These are phyloP conservation scores for Tringa solitaria DNA, from an alignment of 2,113 vertebrate species.

Conservation along the genomic window DNA sequence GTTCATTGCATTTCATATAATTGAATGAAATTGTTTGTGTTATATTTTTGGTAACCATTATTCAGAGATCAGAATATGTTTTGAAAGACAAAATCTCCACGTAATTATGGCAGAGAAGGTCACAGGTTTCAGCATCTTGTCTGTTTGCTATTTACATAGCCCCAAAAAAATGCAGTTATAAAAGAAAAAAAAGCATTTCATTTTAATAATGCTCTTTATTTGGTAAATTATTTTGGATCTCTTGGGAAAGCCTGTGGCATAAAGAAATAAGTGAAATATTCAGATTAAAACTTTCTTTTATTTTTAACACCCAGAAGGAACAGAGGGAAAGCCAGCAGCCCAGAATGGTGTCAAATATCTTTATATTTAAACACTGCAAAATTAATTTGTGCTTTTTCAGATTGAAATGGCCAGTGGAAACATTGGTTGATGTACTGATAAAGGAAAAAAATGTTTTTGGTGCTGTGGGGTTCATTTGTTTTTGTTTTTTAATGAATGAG, in stretches of 20 bases:
- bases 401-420: slow-evolving; percentile 52
- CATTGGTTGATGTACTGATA: slow-evolving; percentile 55
- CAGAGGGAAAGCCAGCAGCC: background rate
- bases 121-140: slow-evolving; percentile 22
- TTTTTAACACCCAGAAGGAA: background rate
- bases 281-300: background rate
- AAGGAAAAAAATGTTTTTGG: slow-evolving; percentile 57
- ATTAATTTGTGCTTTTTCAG: slow-evolving; percentile 48
- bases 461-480: slow-evolving; percentile 13
- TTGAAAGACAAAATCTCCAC: slow-evolving; percentile 23
- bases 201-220: background rate
- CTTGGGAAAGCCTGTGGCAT: background rate
- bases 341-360: background rate
- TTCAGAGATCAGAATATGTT: slow-evolving; percentile 45
- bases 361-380: background rate
- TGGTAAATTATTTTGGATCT: background rate
- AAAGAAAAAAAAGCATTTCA: background rate
- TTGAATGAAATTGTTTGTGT: slow-evolving; percentile 51
- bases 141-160: background rate
- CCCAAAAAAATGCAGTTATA: background rate
- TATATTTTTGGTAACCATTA: slow-evolving; percentile 48
- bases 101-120: background rate
- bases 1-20: slow-evolving; percentile 52
- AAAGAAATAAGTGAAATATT: slow-evolving; percentile 32
- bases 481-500: slow-evolving; percentile 36